These are phyloP conservation scores for Ctenosaura bakeri DNA, from an alignment of 2,797 vertebrate species.

Conservation along the genomic window DNA sequence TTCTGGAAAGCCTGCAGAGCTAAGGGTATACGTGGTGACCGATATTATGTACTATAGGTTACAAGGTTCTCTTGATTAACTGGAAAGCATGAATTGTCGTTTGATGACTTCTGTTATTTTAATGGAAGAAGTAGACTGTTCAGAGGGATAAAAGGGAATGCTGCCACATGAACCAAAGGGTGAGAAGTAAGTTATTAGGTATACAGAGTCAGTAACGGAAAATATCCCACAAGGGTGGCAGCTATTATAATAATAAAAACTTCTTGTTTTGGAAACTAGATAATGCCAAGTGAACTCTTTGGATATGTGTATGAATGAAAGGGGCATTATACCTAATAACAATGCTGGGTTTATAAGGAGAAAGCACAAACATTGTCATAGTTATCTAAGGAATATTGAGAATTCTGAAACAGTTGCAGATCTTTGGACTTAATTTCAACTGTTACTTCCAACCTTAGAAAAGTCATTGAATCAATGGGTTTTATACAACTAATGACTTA, in stretches of 20 bases:
- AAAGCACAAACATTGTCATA: not conserved
- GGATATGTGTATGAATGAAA: too few relatives aligned
- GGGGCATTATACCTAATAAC: not conserved
- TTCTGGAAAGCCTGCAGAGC: conserved; percentile 40
- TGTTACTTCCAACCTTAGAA: too few relatives aligned
- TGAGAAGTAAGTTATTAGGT: not conserved
- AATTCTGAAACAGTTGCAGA: not conserved
- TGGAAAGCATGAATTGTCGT: not conserved
- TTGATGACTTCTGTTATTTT: conserved; percentile 37
- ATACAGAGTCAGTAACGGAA: not conserved
- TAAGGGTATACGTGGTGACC: conserved; percentile 8
- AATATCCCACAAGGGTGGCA: not conserved
- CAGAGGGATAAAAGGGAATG: not conserved
- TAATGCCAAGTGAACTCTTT: not conserved
- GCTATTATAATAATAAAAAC: not conserved
- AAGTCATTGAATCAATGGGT: too few relatives aligned
- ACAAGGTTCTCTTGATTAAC: conserved; percentile 5
- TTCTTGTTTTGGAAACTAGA: not conserved
- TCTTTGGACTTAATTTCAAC: too few relatives aligned
- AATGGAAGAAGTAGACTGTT: conserved; percentile 27
- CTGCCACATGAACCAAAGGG: not conserved
- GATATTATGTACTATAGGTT: conserved; percentile 9
- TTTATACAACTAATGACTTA: too few relatives aligned
- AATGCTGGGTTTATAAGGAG: not conserved
- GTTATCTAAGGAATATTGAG: not conserved